Base-by-base conservation (phyloP, 2,797 vertebrate genomes). In the Falco rusticolus region DNA sequence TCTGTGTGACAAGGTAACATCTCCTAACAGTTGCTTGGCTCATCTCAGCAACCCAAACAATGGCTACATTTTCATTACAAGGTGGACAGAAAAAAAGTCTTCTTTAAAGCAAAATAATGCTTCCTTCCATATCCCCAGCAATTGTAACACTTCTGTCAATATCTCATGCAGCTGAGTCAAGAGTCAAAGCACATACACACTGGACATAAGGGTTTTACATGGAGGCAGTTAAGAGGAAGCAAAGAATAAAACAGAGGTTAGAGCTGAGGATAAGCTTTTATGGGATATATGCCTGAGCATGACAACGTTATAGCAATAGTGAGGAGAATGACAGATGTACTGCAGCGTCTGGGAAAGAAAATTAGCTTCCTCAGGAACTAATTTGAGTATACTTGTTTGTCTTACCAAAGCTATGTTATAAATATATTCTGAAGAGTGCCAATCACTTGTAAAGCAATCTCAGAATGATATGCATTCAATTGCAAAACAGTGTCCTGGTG, bases 401-500 rank as follows among this genome's bases (percentile, higher is more conserved):
- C 96, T 92, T 89, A 92, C 29, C 74, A 93, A 64, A 91, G 53
- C 57, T 77, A 26, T 82, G 90, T 78, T 92, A 92, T 83, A 95
- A 95, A 95, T 96, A 95, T 16, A 89, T 92, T 94, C 81, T 93
- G 79, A 92, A 92, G 81, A 93, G 60, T 92, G 88, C 39, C 86
- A 96, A 89, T 96, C 96, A 95, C 84, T 96, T 91, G 82, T 63
- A 93, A 89, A 94, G 87, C 85, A 84, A 87, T 94, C 72, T 95
- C 48, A 51, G 80, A 94, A 70, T 93, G 61, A 84, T 68, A 90
- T 28, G 47, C 68, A 75, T 83, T 85, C 82, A 79, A 76, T 91
- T 85, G 86, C 71, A 91, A 76, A 90, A 74, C 28, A 80, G 60
- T 54, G 57, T 89, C 81, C 41, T 70, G 47, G 37, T 84, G 61